Base-by-base conservation (phyloP, 1,140 invertebrate species). In the Laodelphax striatellus region DNA sequence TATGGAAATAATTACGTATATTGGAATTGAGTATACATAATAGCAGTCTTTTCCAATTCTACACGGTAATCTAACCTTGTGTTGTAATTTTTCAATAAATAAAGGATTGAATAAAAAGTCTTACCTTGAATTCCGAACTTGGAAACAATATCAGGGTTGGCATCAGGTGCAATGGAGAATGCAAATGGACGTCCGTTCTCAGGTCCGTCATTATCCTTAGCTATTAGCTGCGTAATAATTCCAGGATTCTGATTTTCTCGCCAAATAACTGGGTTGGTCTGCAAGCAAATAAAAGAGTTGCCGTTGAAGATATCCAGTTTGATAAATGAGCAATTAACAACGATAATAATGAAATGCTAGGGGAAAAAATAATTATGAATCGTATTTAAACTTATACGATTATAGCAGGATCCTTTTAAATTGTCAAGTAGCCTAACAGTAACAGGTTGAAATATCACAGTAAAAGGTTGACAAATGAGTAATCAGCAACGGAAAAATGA, bases 141-240 rank as follows among this genome's bases (percentile, higher is more conserved):
- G 0, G 71, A 71, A 54, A 74, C 78, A 42, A 92, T 88, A 58
- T 86, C 84, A 1, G 77, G 66, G 42, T 80, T 78, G 0, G 86
- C 86, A 8, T 77, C 77, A 9, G 75, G 72, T 69, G 86, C 85
- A 34, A 94, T 82, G 5, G 74, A 72, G 67, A 86, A 92, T 0
- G 75, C 79, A 68, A 92, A 94, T 0, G 90, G 90, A 0, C 86
- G 82, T 0, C 91, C 90, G 71, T 94, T 93, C 60, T 83, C 79
- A 0, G 81, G 76, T 3, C 80, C 80, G 65, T 93, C 89, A 68
- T 84, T 82, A 73, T 95, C 92, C 10, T 84, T 84, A 0, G 92
- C 92, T 6, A 77, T 81, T 1, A 92, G 70, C 17, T 77, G 73
- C 0, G 82, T 83, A 38, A 93, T 87, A 22, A 77, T 76, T 0